Percentiles rank a stretch among this genome's conserved stretches.
Conservation (phyloP, 2,113 vertebrate genomes). For the Ageneiosus marmoratus region DNA sequence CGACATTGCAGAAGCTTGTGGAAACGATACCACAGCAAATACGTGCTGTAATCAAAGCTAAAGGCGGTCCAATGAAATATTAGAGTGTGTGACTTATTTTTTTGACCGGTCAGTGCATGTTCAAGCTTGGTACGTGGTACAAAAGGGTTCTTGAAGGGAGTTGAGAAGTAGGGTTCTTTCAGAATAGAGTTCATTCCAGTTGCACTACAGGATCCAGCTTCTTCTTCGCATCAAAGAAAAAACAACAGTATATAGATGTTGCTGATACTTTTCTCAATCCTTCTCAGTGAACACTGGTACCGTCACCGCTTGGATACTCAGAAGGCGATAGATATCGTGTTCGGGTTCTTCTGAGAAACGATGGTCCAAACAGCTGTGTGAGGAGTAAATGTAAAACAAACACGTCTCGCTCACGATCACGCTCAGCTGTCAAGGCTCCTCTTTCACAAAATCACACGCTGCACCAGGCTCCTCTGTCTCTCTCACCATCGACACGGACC, state of each 20-base stretch:
- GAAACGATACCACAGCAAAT: no score
- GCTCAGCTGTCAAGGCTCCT: slow-evolving; percentile 77
- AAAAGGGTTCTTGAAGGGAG: neutral
- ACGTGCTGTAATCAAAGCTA: no score
- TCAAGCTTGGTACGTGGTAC: neutral
- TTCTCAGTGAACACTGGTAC: neutral
- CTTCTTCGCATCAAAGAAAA: neutral
- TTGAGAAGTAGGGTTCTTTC: neutral
- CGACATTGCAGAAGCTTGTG: no score
- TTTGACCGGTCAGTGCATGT: no score
- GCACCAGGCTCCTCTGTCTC: slow-evolving; percentile 53
- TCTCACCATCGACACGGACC: slow-evolving; percentile 44
- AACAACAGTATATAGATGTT: neutral
- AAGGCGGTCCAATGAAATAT: no score
- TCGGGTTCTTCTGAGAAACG: slow-evolving; percentile 78
- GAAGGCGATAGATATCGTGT: slow-evolving; percentile 62
- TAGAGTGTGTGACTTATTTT: no score
- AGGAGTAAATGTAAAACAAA: slow-evolving; percentile 80
- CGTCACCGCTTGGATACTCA: slow-evolving; percentile 55
- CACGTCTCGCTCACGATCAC: slow-evolving; percentile 76
- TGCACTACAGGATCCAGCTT: neutral
- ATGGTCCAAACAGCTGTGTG: slow-evolving; percentile 76
- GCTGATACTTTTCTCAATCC: slow-evolving; percentile 35
- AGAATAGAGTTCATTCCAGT: neutral
- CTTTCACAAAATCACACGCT: slow-evolving; percentile 69